Percentiles rank a stretch among this genome's conserved stretches.
These are phyloP conservation scores for Protodeltote pygarga DNA, from an alignment of 2,888 invertebrate species.

Conservation along the genomic window DNA sequence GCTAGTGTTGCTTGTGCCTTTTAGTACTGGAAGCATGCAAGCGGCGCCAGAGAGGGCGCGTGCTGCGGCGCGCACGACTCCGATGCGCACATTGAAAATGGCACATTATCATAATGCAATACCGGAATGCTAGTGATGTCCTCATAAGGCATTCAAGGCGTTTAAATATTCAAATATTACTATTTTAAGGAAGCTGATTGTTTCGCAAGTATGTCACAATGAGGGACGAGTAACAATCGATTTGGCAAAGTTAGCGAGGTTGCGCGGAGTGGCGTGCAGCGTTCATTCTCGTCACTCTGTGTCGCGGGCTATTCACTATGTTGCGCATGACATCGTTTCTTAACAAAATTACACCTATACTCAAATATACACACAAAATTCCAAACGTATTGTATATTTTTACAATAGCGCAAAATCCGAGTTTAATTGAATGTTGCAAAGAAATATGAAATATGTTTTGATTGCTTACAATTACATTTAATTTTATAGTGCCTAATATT, in stretches of 20 bases:
- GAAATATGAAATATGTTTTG: constrained; percentile 4
- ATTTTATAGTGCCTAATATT: constrained; percentile 12
- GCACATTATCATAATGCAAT: constrained; percentile 83
- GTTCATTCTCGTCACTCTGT: constrained; percentile 39
- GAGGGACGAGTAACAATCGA: constrained; percentile 39
- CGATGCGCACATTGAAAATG: constrained; percentile 79
- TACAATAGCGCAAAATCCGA: constrained; percentile 7
- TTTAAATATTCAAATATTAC: constrained; percentile 68
- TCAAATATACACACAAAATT: constrained; percentile 21
- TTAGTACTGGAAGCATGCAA: constrained; percentile 23
- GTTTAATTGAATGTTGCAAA: background rate
- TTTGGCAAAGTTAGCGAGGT: constrained; percentile 43
- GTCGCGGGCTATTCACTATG: constrained; percentile 27
- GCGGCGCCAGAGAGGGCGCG: constrained; percentile 74
- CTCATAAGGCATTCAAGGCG: constrained; percentile 66
- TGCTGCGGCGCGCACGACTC: constrained; percentile 69
- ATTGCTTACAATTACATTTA: constrained; percentile 1
- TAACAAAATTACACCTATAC: constrained; percentile 32
- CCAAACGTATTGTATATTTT: constrained; percentile 4
- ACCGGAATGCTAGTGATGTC: constrained; percentile 78
- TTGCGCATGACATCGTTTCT: constrained; percentile 33
- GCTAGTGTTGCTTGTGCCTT: constrained; percentile 38
- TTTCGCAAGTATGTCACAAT: constrained; percentile 54
- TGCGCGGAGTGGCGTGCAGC: constrained; percentile 20
- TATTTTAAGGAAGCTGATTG: constrained; percentile 57